A percentile compares a stretch with the other conserved stretches of the same genome.
phyloP scores from a whole-genome alignment of 2,113 vertebrate genomes.

The Neopipo cinnamomea region DNA sequence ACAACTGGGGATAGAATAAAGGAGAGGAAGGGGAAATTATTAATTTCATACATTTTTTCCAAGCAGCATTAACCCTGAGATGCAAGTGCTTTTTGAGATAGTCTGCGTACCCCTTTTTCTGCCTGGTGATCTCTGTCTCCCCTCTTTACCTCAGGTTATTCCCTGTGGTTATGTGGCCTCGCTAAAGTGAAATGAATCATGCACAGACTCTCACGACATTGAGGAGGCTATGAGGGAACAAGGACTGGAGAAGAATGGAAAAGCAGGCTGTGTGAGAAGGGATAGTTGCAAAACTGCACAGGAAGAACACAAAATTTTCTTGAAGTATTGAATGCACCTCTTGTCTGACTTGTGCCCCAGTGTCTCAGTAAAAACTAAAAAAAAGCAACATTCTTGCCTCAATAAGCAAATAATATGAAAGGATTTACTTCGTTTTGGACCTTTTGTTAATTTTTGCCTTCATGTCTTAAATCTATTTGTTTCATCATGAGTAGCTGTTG shows the following conservation, averaged over 20 bases:
- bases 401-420: constrained; percentile 29
- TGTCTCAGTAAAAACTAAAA: not conserved
- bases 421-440: not conserved
- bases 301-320: not conserved
- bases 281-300: not conserved
- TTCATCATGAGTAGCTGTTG: not conserved
- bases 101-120: not conserved
- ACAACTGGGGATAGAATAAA: not conserved
- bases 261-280: not conserved
- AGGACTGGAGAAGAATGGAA: not conserved
- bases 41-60: not conserved
- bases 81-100: not conserved
- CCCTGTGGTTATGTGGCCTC: not conserved
- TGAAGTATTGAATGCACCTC: not conserved
- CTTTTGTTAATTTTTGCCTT: not conserved
- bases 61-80: not conserved
- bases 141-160: not conserved
- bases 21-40: not conserved
- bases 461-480: not conserved
- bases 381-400: not conserved
- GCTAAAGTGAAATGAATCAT: not conserved
- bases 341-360: not conserved
- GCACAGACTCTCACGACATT: not conserved
- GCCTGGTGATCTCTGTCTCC: not conserved
- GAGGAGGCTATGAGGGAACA: not conserved